Conservation (phyloP, 64 coral and sea anemone genomes). For the Montipora capricornis region DNA sequence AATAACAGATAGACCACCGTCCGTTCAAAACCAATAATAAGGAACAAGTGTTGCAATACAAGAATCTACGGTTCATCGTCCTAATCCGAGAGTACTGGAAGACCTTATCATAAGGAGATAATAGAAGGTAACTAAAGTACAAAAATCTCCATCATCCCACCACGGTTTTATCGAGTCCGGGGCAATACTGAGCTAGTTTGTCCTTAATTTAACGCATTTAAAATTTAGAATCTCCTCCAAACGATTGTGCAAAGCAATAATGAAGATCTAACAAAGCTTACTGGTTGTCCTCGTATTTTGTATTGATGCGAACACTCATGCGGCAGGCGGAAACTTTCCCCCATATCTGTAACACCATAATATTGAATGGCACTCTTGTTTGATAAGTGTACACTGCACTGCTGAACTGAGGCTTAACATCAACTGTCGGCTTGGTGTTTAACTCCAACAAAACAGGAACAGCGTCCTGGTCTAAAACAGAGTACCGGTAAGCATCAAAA, state of each 20-base stretch:
- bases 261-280: not conserved
- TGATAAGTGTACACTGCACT: conserved; percentile 52
- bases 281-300: conserved; percentile 2
- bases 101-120: too few species aligned
- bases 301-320: conserved; percentile 27
- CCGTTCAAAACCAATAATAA: too few species aligned
- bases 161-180: too few species aligned
- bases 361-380: conserved; percentile 46
- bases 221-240: too few species aligned
- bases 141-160: too few species aligned
- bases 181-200: too few species aligned
- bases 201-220: too few species aligned
- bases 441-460: conserved; percentile 22
- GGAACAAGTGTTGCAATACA: too few species aligned
- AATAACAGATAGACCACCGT: too few species aligned
- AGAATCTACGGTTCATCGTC: too few species aligned
- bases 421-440: not conserved
- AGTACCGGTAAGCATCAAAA: not conserved
- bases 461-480: conserved; percentile 21
- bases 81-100: too few species aligned
- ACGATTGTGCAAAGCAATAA: not conserved
- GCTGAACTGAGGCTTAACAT: conserved; percentile 3
- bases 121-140: too few species aligned
- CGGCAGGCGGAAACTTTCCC: conserved; percentile 34
- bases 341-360: conserved; percentile 44